Evolutionary conservation across 2,888 invertebrate species (phyloP), one percentile per base, ranked within the genome.

Genomic region (Didymodactylos carnosus): DNA sequence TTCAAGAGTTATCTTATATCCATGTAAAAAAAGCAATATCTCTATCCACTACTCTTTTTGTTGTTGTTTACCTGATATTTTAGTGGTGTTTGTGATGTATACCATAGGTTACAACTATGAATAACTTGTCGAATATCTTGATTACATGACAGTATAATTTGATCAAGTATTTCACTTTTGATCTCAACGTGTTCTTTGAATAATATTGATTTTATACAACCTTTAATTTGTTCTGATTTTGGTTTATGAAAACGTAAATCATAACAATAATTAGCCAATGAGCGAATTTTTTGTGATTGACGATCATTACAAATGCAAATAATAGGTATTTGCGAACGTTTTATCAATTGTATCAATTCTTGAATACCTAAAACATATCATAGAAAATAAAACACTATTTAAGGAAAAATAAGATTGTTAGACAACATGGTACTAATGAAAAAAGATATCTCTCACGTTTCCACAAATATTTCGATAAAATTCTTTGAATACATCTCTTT

Each of bases 231-330:
- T 79, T 93, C 91, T 2, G 91, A 84, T 76, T 89, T 87, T 0
- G 97, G 98, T 78, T 89, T 88, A 77, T 85, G 87, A 83, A 95
- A 95, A 43, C 86, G 80, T 73, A 99, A 85, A 82, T 98, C 97
- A 81, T 89, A 95, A 82, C 94, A 94, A 82, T 98, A 90, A 84
- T 92, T 94, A 71, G 90, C 88, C 13, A 99, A 86, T 0, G 92
- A 90, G 75, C 94, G 87, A 85, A 99, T 93, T 85, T 95, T 95
- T 75, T 88, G 90, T 83, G 91, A 90, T 51, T 83, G 82, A 62
- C 95, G 87, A 84, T 99, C 97, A 81, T 99, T 99, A 84, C 98
- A 98, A 88, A 97, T 94, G 83, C 97, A 83, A 72, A 84, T 81
- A 62, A 84, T 80, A 1, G 83, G 83, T 19, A 83, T 82, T 51